A percentile compares a stretch with the other conserved stretches of the same genome.
These are phyloP conservation scores for Drosophila demipolita DNA, from an alignment of 2,888 invertebrate genomes.

Conservation along the genomic window DNA sequence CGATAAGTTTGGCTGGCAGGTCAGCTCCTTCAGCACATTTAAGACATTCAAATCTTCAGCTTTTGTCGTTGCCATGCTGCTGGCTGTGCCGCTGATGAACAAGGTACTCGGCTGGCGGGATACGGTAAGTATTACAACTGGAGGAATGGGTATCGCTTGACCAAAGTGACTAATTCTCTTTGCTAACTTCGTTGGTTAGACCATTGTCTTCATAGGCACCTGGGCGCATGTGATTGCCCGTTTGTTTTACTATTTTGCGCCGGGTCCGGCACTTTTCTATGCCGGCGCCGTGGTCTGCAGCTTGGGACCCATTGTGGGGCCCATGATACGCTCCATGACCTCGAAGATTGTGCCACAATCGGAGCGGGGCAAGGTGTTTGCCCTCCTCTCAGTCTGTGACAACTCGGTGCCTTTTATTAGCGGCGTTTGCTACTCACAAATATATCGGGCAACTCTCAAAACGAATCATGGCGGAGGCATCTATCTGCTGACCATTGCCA, in stretches of 20 bases:
- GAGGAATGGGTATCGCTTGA: neutral
- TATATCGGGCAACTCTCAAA: conserved; percentile 89
- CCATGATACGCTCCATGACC: conserved; percentile 92
- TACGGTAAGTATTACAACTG: conserved; percentile 85
- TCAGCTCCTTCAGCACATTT: conserved; percentile 89
- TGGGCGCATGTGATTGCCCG: conserved; percentile 89
- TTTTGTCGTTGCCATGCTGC: conserved; percentile 90
- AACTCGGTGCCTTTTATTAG: conserved; percentile 92
- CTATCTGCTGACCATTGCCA: conserved; percentile 90
- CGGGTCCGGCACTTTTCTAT: conserved; percentile 87
- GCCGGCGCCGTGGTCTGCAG: conserved; percentile 90
- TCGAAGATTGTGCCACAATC: conserved; percentile 90
- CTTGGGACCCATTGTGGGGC: conserved; percentile 92
- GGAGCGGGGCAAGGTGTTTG: conserved; percentile 93
- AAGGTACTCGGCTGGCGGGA: conserved; percentile 89
- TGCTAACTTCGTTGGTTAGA: conserved; percentile 75
- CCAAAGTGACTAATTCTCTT: neutral
- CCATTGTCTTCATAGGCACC: conserved; percentile 91
- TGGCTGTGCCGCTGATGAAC: conserved; percentile 90
- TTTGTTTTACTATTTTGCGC: conserved; percentile 88
- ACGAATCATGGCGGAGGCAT: conserved; percentile 87
- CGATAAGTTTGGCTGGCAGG: conserved; percentile 90
- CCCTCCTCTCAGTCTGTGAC: conserved; percentile 92
- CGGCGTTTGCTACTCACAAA: conserved; percentile 89
- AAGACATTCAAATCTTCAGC: conserved; percentile 90